phyloP scores from a whole-genome alignment of 2,888 invertebrate species.

The Autographa pulchrina region DNA sequence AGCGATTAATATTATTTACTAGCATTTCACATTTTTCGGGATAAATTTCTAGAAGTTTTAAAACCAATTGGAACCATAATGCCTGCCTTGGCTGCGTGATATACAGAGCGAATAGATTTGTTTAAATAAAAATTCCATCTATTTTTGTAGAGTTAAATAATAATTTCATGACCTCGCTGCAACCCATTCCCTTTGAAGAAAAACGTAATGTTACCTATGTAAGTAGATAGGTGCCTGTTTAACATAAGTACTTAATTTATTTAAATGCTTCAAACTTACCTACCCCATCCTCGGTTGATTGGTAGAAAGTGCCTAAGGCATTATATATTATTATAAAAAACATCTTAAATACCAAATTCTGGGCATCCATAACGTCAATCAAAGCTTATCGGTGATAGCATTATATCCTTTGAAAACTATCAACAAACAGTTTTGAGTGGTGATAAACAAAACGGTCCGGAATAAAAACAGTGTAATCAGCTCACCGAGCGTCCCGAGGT shows the following conservation, averaged over 20 bases:
- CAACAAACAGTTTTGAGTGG: conserved; percentile 62
- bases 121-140: too few relatives aligned
- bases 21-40: background rate
- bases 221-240: too few relatives aligned
- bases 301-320: too few relatives aligned
- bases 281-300: too few relatives aligned
- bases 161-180: too few relatives aligned
- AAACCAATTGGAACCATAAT: background rate
- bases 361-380: conserved; percentile 62
- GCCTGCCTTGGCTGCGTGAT: background rate
- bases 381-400: conserved; percentile 66
- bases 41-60: background rate
- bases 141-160: too few relatives aligned
- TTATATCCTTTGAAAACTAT: conserved; percentile 69
- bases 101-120: too few relatives aligned
- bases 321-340: background rate
- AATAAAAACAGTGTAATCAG: conserved; percentile 73
- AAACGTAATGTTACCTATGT: too few relatives aligned
- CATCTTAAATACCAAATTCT: conserved; percentile 31
- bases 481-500: conserved; percentile 64
- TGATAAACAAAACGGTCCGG: conserved; percentile 61
- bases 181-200: too few relatives aligned
- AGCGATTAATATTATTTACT: conserved; percentile 8
- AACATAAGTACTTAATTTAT: too few relatives aligned
- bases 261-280: too few relatives aligned